These are phyloP conservation scores for Siniperca knerii DNA, from an alignment of 2,113 vertebrate species.

Conservation along the genomic window DNA sequence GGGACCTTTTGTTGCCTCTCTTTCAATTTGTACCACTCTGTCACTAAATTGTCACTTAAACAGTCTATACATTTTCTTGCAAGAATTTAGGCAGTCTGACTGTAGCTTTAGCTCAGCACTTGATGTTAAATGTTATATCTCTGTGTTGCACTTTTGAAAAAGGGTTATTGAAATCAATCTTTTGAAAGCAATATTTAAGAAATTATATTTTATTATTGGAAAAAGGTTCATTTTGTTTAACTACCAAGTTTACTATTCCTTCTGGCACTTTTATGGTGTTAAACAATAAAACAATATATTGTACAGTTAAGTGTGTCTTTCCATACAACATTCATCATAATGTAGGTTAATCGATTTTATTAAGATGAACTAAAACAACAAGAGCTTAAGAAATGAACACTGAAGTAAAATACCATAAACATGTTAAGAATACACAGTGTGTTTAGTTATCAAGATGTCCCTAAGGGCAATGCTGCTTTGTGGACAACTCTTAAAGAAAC, in stretches of 20 bases:
- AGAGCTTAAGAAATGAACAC: constrained; percentile 2
- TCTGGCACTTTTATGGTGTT: constrained; percentile 45
- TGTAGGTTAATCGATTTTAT: constrained; percentile 9
- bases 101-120: not conserved
- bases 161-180: not conserved
- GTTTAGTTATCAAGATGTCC: not conserved
- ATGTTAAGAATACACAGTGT: not conserved
- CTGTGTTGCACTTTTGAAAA: not conserved
- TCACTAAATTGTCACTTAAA: not conserved
- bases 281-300: constrained; percentile 50
- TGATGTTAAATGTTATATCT: not conserved
- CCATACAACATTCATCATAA: constrained; percentile 22
- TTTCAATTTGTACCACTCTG: not conserved
- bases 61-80: not conserved
- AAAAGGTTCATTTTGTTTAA: constrained; percentile 15
- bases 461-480: not conserved
- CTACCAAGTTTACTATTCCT: constrained; percentile 26
- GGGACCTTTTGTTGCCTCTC: not conserved
- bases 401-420: not conserved
- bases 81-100: not conserved
- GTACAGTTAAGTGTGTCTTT: constrained; percentile 46
- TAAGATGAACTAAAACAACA: constrained; percentile 15
- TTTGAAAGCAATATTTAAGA: not conserved
- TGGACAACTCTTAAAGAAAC: constrained; percentile 4
- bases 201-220: constrained; percentile 39